Percentiles rank a stretch among this genome's conserved stretches.
Conservation (phyloP, 2,888 invertebrate species). For the Netelia inedita region DNA sequence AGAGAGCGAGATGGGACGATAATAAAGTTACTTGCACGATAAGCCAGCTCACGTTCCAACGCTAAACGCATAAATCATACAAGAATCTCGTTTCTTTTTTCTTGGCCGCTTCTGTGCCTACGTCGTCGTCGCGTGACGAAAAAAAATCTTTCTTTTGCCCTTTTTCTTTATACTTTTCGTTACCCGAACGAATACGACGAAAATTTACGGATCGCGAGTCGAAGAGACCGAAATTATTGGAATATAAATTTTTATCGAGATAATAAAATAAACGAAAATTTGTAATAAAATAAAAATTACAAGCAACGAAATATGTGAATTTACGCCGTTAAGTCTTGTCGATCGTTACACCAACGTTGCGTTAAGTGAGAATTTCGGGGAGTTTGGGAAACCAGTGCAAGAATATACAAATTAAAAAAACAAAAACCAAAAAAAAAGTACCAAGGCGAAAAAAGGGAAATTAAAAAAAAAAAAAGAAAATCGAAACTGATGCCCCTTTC, state of each 20-base stretch:
- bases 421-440: neutral
- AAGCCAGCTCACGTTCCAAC: neutral
- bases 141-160: constrained; percentile 43
- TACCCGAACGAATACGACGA: no score
- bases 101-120: neutral
- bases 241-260: no score
- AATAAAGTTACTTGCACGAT: neutral
- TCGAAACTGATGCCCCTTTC: constrained; percentile 25
- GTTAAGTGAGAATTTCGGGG: constrained; percentile 7
- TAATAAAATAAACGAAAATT: no score
- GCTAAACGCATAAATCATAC: constrained; percentile 41
- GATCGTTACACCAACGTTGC: neutral
- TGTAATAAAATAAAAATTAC: neutral
- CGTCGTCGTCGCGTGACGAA: constrained; percentile 41
- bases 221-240: no score
- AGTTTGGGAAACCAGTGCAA: neutral
- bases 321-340: neutral
- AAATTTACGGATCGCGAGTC: no score
- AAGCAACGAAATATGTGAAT: no score
- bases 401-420: neutral
- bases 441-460: neutral
- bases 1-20: neutral
- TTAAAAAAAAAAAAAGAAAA: neutral
- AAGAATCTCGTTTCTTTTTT: neutral
- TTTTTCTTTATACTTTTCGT: constrained; percentile 34